phyloP scores from a whole-genome alignment of 2,113 vertebrate genomes.

The Corythornis vintsioides region DNA sequence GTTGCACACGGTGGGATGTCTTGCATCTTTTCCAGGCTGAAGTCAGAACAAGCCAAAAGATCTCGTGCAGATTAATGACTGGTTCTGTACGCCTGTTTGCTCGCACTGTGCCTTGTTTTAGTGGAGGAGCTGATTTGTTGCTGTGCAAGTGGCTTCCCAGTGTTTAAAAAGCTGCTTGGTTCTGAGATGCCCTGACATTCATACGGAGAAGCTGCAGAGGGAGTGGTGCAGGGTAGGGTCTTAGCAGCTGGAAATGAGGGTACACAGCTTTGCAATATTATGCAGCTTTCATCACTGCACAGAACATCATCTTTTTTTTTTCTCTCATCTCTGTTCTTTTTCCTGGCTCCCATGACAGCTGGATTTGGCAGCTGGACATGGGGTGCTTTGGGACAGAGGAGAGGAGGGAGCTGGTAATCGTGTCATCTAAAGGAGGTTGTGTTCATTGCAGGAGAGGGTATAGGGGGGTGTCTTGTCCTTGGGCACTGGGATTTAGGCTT shows the following conservation, averaged over 20 bases:
- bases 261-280: background rate
- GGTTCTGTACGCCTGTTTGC: background rate
- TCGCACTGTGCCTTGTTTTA: background rate
- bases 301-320: background rate
- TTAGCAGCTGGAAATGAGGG: background rate
- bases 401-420: background rate
- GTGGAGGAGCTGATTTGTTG: background rate
- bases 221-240: background rate
- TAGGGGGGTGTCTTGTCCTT: background rate
- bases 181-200: background rate
- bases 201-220: background rate
- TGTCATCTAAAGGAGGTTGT: background rate
- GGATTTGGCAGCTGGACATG: background rate
- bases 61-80: background rate
- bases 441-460: accelerated
- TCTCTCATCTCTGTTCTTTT: background rate
- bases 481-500: background rate
- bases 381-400: background rate
- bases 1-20: background rate
- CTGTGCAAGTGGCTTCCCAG: background rate
- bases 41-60: background rate
- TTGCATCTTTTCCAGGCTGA: background rate
- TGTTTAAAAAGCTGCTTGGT: background rate
- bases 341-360: background rate
- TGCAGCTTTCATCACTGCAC: background rate